phyloP scores from a whole-genome alignment of 1,140 invertebrate genomes.

The Proales similis region DNA sequence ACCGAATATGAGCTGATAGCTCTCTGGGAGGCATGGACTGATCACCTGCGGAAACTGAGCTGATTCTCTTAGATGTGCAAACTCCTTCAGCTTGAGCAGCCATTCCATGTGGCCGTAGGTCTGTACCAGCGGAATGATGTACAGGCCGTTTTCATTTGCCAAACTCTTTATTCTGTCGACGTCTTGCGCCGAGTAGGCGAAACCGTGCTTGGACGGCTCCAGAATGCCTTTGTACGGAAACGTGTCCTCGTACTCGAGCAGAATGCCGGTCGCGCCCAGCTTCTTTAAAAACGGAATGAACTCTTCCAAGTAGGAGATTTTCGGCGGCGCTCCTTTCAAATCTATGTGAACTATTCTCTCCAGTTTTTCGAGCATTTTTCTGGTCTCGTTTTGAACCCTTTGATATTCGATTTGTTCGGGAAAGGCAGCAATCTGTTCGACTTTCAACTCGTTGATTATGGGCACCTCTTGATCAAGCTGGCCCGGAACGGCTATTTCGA shows the following conservation, averaged over 20 bases:
- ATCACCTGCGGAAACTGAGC: constrained; percentile 20
- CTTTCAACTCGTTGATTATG: too few species aligned
- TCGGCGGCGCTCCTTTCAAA: constrained; percentile 37
- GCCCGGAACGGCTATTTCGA: too few species aligned
- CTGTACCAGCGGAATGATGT: constrained; percentile 37
- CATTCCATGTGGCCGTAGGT: constrained; percentile 38
- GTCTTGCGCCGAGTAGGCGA: constrained; percentile 29
- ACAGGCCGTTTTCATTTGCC: constrained; percentile 25
- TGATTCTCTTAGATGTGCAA: constrained; percentile 36
- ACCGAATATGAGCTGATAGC: constrained; percentile 8
- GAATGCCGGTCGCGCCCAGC: constrained; percentile 32
- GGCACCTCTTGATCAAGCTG: too few species aligned
- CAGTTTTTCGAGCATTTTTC: too few species aligned
- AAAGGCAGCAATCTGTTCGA: too few species aligned
- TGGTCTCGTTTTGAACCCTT: too few species aligned
- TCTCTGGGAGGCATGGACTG: constrained; percentile 9
- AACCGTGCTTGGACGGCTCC: background rate
- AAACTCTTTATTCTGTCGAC: constrained; percentile 32
- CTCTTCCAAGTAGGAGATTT: background rate
- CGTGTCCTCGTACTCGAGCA: constrained; percentile 39
- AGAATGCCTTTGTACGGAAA: constrained; percentile 36
- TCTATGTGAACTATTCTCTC: constrained; percentile 32
- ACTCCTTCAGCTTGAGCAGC: constrained; percentile 24
- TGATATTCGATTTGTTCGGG: too few species aligned
- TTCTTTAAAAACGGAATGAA: constrained; percentile 36